Evolutionary conservation across 2,113 vertebrate genomes (phyloP).

Genomic region (Ptychochromis oligacanthus): DNA sequence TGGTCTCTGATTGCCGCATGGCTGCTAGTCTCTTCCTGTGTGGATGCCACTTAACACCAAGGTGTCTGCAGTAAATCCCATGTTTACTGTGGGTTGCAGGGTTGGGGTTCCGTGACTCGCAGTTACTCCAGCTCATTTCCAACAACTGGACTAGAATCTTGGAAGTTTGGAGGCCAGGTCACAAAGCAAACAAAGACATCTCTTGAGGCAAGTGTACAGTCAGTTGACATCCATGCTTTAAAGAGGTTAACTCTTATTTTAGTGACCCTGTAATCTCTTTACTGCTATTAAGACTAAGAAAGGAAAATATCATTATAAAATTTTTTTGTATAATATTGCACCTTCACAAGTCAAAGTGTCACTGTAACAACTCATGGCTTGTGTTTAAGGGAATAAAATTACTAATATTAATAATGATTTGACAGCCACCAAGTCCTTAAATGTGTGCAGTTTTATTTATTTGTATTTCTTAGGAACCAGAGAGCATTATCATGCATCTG

Average conservation of each 20-base stretch:
- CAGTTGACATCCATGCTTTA: not conserved
- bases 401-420: not conserved
- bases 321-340: not conserved
- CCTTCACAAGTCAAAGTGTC: not conserved
- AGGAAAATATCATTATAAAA: not conserved
- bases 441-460: not conserved
- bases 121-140: not conserved
- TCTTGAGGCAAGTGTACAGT: not conserved
- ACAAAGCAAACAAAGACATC: not conserved
- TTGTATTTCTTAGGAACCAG: not conserved
- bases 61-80: not conserved
- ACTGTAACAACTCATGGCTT: not conserved
- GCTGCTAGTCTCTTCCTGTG: not conserved
- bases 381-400: not conserved
- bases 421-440: not conserved
- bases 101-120: not conserved
- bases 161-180: not conserved
- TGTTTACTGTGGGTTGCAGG: not conserved
- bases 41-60: rapidly evolving
- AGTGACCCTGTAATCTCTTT: not conserved
- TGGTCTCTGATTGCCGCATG: not conserved
- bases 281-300: not conserved
- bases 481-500: not conserved
- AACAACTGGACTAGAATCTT: not conserved
- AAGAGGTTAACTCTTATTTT: not conserved